phyloP scores from a whole-genome alignment of 2,888 invertebrate species.

The Pollenia labialis region DNA sequence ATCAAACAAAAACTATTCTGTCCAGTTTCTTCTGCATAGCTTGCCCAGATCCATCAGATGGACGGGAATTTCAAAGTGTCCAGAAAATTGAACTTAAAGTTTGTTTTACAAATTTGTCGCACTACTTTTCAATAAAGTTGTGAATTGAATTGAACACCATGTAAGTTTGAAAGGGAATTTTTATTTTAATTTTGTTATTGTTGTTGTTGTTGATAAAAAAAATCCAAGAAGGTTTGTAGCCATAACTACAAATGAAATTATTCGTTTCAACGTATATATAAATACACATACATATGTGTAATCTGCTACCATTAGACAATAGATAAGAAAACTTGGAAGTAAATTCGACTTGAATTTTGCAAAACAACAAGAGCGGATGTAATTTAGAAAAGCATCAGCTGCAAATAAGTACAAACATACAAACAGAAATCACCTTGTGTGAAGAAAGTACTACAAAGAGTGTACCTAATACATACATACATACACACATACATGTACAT shows the following conservation, averaged over 20 bases:
- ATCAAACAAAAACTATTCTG: too few species aligned
- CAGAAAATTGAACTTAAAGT: too few species aligned
- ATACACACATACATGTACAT: neutral
- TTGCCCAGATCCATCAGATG: too few species aligned
- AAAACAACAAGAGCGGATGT: slow-evolving; percentile 41
- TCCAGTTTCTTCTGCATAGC: too few species aligned
- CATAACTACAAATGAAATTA: slow-evolving; percentile 33
- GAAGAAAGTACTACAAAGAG: neutral
- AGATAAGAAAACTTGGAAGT: slow-evolving; percentile 51
- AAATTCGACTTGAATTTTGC: slow-evolving; percentile 43
- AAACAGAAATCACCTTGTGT: slow-evolving; percentile 30
- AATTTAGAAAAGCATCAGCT: slow-evolving; percentile 56
- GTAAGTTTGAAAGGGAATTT: neutral
- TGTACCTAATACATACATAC: neutral
- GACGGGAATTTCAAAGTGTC: too few species aligned
- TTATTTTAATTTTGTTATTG: neutral
- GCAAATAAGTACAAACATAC: slow-evolving; percentile 25
- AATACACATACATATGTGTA: neutral
- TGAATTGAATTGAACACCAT: neutral
- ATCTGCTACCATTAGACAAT: slow-evolving; percentile 31
- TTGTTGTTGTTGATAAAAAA: slow-evolving; percentile 25
- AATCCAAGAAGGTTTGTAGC: slow-evolving; percentile 34
- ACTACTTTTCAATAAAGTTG: neutral
- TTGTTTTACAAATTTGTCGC: neutral
- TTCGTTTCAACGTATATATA: neutral